Evolutionary conservation across 2,797 vertebrate species (phyloP).

Genomic region (Diplodus sargus): DNA sequence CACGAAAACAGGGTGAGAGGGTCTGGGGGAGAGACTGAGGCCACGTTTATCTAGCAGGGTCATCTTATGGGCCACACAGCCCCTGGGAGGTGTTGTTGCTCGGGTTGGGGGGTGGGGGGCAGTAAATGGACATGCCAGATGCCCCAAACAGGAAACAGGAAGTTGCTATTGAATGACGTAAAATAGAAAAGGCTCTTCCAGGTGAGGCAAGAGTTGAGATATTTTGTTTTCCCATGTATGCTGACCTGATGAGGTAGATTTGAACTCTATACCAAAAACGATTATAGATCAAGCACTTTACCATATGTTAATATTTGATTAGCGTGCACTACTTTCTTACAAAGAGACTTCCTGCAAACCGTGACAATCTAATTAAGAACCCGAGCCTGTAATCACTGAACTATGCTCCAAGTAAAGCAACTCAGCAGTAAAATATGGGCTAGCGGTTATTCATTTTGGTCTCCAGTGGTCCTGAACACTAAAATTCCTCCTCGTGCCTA

Average conservation of each 20-base stretch:
- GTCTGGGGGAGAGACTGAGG: constrained; percentile 45
- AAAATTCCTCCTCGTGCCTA: constrained; percentile 63
- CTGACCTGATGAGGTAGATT: constrained; percentile 34
- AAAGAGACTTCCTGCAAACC: not conserved
- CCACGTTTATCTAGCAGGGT: constrained; percentile 73
- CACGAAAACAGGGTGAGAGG: constrained; percentile 65
- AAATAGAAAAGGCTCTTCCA: constrained; percentile 74
- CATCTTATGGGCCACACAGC: constrained; percentile 73
- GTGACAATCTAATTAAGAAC: not conserved
- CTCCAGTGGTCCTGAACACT: constrained; percentile 60
- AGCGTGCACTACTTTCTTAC: not conserved
- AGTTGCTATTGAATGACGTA: constrained; percentile 83
- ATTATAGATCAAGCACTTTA: constrained; percentile 29
- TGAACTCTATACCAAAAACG: constrained; percentile 31
- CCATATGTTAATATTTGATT: constrained; percentile 18
- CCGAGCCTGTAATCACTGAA: constrained; percentile 31
- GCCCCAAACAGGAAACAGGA: constrained; percentile 87
- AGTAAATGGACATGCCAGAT: constrained; percentile 81
- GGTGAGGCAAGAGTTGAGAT: constrained; percentile 75
- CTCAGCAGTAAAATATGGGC: constrained; percentile 43
- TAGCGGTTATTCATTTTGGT: constrained; percentile 53
- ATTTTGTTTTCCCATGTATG: constrained; percentile 60
- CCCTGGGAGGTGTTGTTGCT: constrained; percentile 79
- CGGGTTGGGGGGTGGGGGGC: constrained; percentile 40
- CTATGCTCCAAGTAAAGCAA: constrained; percentile 23